Base-by-base conservation (phyloP, 2,888 invertebrate species). In the Malthinus flaveolus region DNA sequence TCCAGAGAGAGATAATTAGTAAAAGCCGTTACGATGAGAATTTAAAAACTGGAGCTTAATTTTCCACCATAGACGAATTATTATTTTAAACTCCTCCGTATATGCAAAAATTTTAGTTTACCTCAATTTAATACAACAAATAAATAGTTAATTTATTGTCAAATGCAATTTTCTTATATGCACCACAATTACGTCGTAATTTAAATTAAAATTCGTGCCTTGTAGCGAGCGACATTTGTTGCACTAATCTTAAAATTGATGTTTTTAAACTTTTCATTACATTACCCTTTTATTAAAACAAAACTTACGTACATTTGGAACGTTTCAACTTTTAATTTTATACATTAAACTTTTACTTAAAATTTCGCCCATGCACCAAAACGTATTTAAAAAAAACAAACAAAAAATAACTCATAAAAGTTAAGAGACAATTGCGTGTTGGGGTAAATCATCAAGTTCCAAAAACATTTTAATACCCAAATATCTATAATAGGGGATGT, bases 371-470 rank as follows among this genome's bases (percentile, higher is more conserved):
- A 23, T 42, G 13, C 15, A 15, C 15, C 13, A 42, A 3, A 42
- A 42, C 15, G 37, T 42, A 42, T 42, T 42, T 42, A 42, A 1
- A 23, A 15, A 15, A 15, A 6, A 42, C 15, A 42, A 42, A 37
- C 15, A 13, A 15, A 42, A n/a, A 15, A 42, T 23, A 42, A 12
- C 23, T 11, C 13, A n/a, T 42, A 42, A 11, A 42, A 42, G n/a
- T 42, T 42, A 42, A 42, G 39, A 42, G 54, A 59, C 63, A 62
- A 62, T 64, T 62, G 64, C 64, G 64, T 63, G 63, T 59, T 54
- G 48, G 48, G 47, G 51, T 59, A 61, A 59, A 64, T 59, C 64
- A 64, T 59, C 64, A 64, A 57, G 57, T 64, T 46, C 23, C 23
- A 5, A 23, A 23, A 62, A 61, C 59, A 59, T 62, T 59, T 59